Percentiles rank a stretch among this genome's conserved stretches.
Conservation (phyloP, 1,140 invertebrate genomes). For the Plodia interpunctella region DNA sequence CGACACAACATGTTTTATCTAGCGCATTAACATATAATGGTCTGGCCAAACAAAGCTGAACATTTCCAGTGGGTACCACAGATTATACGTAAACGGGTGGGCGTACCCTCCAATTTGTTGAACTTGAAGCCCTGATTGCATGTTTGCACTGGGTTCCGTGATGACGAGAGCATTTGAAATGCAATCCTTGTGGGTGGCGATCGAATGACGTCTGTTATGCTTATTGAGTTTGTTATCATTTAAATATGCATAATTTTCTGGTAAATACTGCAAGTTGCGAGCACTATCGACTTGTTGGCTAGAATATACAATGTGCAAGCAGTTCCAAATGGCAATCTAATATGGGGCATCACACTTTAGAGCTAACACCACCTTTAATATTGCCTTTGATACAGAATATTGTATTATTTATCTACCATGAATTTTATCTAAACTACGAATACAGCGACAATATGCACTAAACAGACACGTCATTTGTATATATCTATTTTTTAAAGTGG, state of each 20-base stretch:
- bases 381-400: no score
- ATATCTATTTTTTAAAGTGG: no score
- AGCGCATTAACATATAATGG: conserved; percentile 2
- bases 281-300: neutral
- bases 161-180: conserved; percentile 34
- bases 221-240: conserved; percentile 48
- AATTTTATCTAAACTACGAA: no score
- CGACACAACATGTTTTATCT: neutral
- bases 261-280: neutral
- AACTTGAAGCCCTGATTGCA: conserved; percentile 40
- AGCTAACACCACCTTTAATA: neutral
- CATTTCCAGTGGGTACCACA: conserved; percentile 3
- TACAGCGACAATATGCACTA: no score
- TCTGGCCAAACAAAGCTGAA: neutral
- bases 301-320: neutral
- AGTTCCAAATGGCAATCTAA: neutral
- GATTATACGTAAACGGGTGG: conserved; percentile 30
- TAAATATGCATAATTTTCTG: conserved; percentile 19
- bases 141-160: conserved; percentile 40
- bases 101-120: conserved; percentile 43
- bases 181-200: conserved; percentile 43
- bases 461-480: no score
- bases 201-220: conserved; percentile 50
- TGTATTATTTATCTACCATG: no score
- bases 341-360: neutral